Percentiles rank a stretch among this genome's conserved stretches.
Evolutionary conservation across 37 sponge, comb jelly and placozoan species (phyloP).

Genomic region (Cliona cf. orientalis): DNA sequence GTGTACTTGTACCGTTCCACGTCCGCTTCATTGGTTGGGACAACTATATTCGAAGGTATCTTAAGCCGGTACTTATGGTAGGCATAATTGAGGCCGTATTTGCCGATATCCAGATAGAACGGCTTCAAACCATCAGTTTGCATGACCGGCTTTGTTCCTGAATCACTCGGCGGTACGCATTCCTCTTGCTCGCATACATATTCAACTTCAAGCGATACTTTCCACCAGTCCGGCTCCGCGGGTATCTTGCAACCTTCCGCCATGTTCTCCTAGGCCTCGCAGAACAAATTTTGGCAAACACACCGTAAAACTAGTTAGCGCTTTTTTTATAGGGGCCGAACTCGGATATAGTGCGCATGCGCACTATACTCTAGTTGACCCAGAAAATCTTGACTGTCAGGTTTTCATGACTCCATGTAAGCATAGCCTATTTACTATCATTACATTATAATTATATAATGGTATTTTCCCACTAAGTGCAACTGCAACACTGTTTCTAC

Average conservation of each 20-base stretch:
- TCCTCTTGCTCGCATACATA: not conserved
- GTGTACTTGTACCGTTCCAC: not conserved
- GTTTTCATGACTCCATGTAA: no score
- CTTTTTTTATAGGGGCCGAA: no score
- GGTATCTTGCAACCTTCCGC: not conserved
- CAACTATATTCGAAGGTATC: no score
- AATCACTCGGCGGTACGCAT: not conserved
- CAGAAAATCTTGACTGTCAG: no score
- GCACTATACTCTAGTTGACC: no score
- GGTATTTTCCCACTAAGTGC: no score
- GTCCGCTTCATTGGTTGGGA: not conserved
- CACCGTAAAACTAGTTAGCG: no score
- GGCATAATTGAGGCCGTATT: slow-evolving; percentile 44
- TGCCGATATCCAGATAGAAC: slow-evolving; percentile 31
- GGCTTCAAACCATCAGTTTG: slow-evolving; percentile 55
- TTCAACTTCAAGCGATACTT: slow-evolving; percentile 11
- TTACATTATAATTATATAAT: no score
- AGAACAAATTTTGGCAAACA: no score
- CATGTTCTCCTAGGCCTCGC: no score
- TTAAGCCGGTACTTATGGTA: slow-evolving; percentile 45
- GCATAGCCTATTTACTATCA: no score
- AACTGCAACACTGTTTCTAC: not conserved
- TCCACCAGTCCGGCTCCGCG: slow-evolving; percentile 49
- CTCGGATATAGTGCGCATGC: no score
- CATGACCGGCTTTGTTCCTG: not conserved